Evolutionary conservation across 2,797 vertebrate species (phyloP), one percentile per base, ranked within the genome.

Genomic region (Microtus agrestis): DNA sequence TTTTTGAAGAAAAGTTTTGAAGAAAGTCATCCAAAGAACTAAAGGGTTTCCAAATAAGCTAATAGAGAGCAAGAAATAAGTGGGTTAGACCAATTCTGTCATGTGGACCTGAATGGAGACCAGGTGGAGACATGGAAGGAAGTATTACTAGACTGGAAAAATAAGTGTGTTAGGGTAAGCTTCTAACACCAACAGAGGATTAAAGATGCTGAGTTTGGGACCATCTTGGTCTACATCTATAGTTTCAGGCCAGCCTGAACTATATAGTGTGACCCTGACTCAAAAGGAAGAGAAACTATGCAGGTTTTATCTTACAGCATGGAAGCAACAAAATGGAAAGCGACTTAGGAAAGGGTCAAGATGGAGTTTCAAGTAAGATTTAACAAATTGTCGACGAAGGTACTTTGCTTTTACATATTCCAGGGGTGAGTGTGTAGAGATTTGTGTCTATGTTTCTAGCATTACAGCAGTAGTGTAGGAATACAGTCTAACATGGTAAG

Each of bases 1-100:
- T 40, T 67, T 37, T 51, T 54, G 34, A 65, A 65, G 31, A 78
- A 56, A 23, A n/a, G 40, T 67, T 37, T 51, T 54, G 34, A 65
- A 65, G 31, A 78, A 56, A 23, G 23, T 56, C 14, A 9, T 43
- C 59, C 43, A 29, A 63, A n/a, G 17, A 94, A 56, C 78, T 94
- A 46, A 91, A 63, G 37, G 56, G 63, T 87, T 89, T 92, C 65
- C 46, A 31, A 93, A 84, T 87, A 93, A 89, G 56, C 6, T 29
- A 65, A 17, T 2, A 81, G 27, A 74, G 76, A 91, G 25, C n/a
- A 78, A 89, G 78, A 85, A 73, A 19, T 34, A 69, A 92, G 9
- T 56, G 54, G 59, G 21, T 80, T 71, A 63, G 80, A 23, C 54
- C 56, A 78, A 0, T 71, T 69, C 40, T 65, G 13, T 15, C 25